Conservation (phyloP, 2,797 vertebrate species). For the Pseudopleuronectes americanus region DNA sequence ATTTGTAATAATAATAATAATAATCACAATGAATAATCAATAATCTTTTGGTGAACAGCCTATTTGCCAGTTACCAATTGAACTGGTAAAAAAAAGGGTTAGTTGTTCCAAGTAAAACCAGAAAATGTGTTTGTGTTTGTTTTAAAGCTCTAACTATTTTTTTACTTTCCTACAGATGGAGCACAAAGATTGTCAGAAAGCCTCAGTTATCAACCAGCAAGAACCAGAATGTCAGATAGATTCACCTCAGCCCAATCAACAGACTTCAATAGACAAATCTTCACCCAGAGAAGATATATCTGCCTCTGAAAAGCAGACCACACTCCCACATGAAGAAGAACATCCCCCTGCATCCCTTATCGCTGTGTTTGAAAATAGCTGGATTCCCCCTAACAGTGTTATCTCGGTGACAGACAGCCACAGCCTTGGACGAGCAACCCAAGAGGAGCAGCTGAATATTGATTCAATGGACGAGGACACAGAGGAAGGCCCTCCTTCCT, state of each 20-base stretch:
- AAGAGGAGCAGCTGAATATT: constrained; percentile 22
- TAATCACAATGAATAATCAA: too few species aligned
- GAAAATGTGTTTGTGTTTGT: not conserved
- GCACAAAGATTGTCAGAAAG: constrained; percentile 46
- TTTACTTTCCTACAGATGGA: constrained; percentile 66
- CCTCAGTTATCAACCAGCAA: constrained; percentile 31
- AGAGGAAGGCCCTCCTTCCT: constrained; percentile 13
- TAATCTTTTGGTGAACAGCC: not conserved
- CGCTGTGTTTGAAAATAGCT: constrained; percentile 29
- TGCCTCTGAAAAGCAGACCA: constrained; percentile 26
- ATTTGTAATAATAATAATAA: not conserved
- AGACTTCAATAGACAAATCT: constrained; percentile 25
- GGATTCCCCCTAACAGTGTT: constrained; percentile 36
- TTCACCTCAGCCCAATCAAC: constrained; percentile 26
- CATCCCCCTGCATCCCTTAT: constrained; percentile 32
- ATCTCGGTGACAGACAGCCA: constrained; percentile 41
- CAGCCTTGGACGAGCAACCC: constrained; percentile 15
- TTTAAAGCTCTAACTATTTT: constrained; percentile 16
- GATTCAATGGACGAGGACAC: constrained; percentile 18
- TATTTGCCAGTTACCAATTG: constrained; percentile 1
- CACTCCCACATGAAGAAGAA: constrained; percentile 27
- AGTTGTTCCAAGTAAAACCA: constrained; percentile 1
- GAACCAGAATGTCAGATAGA: constrained; percentile 30
- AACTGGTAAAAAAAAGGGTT: not conserved
- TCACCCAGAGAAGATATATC: constrained; percentile 27